Evolutionary conservation across 1,140 invertebrate species (phyloP), one percentile per base, ranked within the genome.

Genomic region (Diprion similis): DNA sequence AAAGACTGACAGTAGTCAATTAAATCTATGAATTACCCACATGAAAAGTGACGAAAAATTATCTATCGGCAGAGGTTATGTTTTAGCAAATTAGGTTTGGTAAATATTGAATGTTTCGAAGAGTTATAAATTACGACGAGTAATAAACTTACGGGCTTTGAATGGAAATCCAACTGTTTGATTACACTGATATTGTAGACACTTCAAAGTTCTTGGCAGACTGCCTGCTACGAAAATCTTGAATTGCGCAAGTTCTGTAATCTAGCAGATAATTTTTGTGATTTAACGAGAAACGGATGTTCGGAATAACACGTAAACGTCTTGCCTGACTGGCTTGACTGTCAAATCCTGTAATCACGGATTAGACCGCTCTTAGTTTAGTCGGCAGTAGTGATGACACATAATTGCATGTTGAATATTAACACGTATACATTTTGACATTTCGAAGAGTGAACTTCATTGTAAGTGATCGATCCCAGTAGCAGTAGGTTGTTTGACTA

Each of bases 281-380:
- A 79, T 70, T 70, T 70, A 15, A 46, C 46, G 37, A 45, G 71
- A 79, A 79, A 76, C 76, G 79, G 79, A 80, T 79, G 78, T 79
- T 74, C 75, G 73, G 70, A 78, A 77, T 68, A 79, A 78, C 78
- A 80, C 79, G 79, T 80, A 80, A 79, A 77, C 68, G 69, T 73
- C 74, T 77, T 65, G 46, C n/a, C n/a, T n/a, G 24, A 37, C 6
- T 1, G 2, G 24, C 24, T 37, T 37, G 24, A 4, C 6, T 6
- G 24, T 37, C 24, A 37, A 37, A 37, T 37, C 24, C 24, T 37
- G 24, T 37, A 37, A 37, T 3, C 24, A 37, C 24, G 2, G 24
- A 6, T 37, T 37, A 37, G 24, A 37, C 24, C 24, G 24, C 2
- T 37, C 24, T 6, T 37, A 37, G 6, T 37, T 37, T 37, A 37